Base-by-base conservation (phyloP, 1,140 invertebrate genomes). In the Drusus annulatus region DNA sequence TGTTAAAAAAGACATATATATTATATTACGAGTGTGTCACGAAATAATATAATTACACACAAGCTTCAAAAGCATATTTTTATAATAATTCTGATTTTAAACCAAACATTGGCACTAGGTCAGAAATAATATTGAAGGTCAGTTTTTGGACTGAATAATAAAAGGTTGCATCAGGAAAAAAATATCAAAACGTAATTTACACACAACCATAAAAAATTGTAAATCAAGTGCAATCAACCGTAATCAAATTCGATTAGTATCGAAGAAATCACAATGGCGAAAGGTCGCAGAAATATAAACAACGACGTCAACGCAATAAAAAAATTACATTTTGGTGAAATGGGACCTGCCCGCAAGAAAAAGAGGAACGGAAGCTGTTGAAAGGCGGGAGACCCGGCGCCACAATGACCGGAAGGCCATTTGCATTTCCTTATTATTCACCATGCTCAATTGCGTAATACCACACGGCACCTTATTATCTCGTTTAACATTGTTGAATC, bases 391-490 rank as follows among this genome's bases (percentile, higher is more conserved):
- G 56, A 60, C 56, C 23, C 56, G 56, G 62, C 62, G 62, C 62
- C 62, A 65, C 62, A 65, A 65, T 65, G 62, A 28, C 16, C 62
- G 62, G 62, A 65, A 65, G 62, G n/a, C 16, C 62, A 65, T 65
- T 65, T 65, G 62, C 62, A 65, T 28, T 65, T 65, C 62, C 62
- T 65, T 28, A 65, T 65, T 65, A 65, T 65, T 13, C 62, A 65
- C 62, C 62, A 16, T 28, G 25, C 10, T n/a, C 21, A 25, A 65
- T 65, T 65, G 28, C 28, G 60, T 23, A 63, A 63, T 23, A 25
- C 60, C 7, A 25, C 19, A 28, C 15, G 17, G 25, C 62, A 31
- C 10, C 10, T 60, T 16, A 65, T 65, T 65, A 65, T 65, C 10
- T 28, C 62, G 36, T 25, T 31, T n/a, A 65, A 45, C 5, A 0